phyloP scores from a whole-genome alignment of 2,113 vertebrate species.

The Bufo gargarizans region DNA sequence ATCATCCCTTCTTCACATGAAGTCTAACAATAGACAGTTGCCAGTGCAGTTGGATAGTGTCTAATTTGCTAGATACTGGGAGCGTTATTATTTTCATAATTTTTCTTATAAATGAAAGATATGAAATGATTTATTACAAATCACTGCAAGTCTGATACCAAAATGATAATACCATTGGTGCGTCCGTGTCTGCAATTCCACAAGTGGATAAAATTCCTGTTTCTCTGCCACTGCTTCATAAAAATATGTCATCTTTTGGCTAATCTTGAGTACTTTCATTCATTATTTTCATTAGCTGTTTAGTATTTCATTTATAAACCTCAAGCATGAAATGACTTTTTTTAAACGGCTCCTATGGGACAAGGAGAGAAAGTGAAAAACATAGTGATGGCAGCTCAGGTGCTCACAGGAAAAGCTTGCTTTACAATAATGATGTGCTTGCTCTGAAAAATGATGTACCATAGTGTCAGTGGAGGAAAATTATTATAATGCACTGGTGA shows the following conservation, averaged over 20 bases:
- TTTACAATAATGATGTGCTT: slow-evolving; percentile 6
- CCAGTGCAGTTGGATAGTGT: slow-evolving; percentile 25
- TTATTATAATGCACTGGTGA: rapidly evolving
- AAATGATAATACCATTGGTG: slow-evolving; percentile 9
- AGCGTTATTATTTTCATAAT: slow-evolving; percentile 54
- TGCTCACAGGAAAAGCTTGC: background rate
- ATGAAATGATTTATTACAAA: slow-evolving; percentile 51
- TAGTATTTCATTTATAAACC: slow-evolving; percentile 50
- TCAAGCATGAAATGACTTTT: slow-evolving; percentile 45
- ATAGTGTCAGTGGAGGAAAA: background rate
- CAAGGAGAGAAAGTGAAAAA: background rate
- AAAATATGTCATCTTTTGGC: slow-evolving; percentile 26
- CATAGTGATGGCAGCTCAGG: background rate
- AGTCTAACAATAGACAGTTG: slow-evolving; percentile 34
- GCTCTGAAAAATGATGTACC: slow-evolving; percentile 5
- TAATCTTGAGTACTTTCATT: slow-evolving; percentile 36
- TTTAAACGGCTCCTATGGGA: slow-evolving; percentile 19
- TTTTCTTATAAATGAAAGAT: slow-evolving; percentile 38
- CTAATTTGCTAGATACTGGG: slow-evolving; percentile 27
- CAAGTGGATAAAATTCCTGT: slow-evolving; percentile 32
- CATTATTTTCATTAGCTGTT: slow-evolving; percentile 46
- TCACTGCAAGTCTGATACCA: background rate
- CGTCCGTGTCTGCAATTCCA: background rate
- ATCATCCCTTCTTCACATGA: slow-evolving; percentile 32
- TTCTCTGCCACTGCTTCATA: background rate